A percentile compares a stretch with the other conserved stretches of the same genome.
Evolutionary conservation across 2,888 invertebrate species (phyloP).

Genomic region (Gastrophysa polygoni): DNA sequence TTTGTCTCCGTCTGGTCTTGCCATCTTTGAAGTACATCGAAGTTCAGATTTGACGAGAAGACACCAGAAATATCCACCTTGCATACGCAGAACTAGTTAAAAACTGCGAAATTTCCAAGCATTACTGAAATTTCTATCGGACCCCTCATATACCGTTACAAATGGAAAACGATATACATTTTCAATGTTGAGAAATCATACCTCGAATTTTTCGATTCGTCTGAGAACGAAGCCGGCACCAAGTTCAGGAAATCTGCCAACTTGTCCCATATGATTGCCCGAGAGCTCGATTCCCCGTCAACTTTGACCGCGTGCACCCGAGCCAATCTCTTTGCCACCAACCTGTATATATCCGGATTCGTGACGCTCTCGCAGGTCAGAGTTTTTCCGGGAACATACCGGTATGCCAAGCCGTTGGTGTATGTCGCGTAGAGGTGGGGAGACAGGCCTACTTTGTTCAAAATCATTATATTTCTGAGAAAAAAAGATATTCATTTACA

Average conservation of each 20-base stretch:
- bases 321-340: constrained; percentile 84
- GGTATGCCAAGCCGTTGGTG: constrained; percentile 91
- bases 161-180: too few species aligned
- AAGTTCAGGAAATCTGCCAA: constrained; percentile 74
- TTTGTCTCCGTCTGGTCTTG: too few species aligned
- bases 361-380: constrained; percentile 69
- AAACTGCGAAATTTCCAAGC: too few species aligned
- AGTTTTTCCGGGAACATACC: constrained; percentile 83
- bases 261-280: constrained; percentile 79
- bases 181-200: too few species aligned
- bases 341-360: constrained; percentile 69
- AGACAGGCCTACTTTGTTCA: constrained; percentile 78
- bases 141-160: too few species aligned
- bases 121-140: too few species aligned
- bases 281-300: constrained; percentile 47
- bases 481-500: constrained; percentile 1
- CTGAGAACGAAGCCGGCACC: constrained; percentile 64
- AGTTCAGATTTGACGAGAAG: too few species aligned
- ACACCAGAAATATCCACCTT: too few species aligned
- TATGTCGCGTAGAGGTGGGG: constrained; percentile 90
- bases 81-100: too few species aligned
- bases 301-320: constrained; percentile 73
- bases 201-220: background rate
- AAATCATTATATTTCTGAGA: constrained; percentile 62
- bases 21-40: too few species aligned